Conservation (phyloP, 2,797 vertebrate species). For the Presbytis comata region DNA sequence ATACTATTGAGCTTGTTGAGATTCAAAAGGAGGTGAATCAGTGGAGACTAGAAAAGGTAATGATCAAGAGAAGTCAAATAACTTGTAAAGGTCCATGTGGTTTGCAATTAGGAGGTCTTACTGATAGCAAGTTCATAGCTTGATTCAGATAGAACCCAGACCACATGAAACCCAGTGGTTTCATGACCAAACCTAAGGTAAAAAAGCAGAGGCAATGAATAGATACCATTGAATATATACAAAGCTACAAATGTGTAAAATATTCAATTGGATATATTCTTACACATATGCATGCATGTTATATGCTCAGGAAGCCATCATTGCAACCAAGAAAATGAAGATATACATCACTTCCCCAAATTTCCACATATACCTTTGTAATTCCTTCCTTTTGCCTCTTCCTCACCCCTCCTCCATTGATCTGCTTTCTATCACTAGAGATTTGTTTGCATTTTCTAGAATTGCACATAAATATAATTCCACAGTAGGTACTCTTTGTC, state of each 20-base stretch:
- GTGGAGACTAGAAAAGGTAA: neutral
- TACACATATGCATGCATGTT: neutral
- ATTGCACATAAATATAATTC: neutral
- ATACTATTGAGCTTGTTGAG: neutral
- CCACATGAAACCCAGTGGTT: no score
- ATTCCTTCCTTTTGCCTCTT: neutral
- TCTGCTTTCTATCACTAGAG: neutral
- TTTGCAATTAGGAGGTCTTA: neutral
- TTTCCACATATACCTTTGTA: neutral
- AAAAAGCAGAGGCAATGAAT: neutral
- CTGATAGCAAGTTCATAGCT: neutral
- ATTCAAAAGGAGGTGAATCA: neutral
- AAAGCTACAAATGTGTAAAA: neutral
- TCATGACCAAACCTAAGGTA: neutral
- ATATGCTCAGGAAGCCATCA: neutral
- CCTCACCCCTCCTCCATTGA: neutral
- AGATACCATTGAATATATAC: neutral
- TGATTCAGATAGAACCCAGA: neutral
- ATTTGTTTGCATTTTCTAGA: neutral
- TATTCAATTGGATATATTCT: neutral
- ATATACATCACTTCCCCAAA: neutral
- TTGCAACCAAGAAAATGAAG: neutral
- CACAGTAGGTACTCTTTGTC: neutral
- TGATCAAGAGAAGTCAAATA: neutral
- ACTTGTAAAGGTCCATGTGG: neutral